Conservation (phyloP, 2,113 vertebrate species). For the Empidonax alnorum region DNA sequence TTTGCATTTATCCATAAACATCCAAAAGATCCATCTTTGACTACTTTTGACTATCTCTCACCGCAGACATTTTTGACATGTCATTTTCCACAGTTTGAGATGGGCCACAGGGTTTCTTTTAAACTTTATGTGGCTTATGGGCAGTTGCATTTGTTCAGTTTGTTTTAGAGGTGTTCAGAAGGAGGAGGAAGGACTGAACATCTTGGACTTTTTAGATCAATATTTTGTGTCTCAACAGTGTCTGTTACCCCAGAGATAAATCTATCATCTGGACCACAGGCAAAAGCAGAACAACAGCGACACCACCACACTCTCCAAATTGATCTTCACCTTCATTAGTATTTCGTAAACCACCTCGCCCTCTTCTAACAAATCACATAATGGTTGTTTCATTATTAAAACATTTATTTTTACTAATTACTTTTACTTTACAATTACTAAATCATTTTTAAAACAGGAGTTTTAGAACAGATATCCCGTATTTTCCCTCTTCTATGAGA, state of each 20-base stretch:
- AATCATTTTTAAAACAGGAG: neutral
- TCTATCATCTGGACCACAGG: neutral
- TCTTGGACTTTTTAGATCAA: neutral
- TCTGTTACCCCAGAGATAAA: neutral
- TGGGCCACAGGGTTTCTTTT: neutral
- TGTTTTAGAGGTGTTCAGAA: neutral
- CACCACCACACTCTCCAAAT: rapidly evolving
- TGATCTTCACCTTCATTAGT: neutral
- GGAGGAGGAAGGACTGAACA: neutral
- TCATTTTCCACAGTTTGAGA: neutral
- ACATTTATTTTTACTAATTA: too few species aligned
- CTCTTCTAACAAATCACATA: neutral
- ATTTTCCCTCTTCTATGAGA: neutral
- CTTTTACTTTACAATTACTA: too few species aligned
- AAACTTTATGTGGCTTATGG: neutral
- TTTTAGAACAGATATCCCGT: neutral
- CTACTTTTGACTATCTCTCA: neutral
- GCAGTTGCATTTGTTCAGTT: neutral
- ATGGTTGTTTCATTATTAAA: neutral
- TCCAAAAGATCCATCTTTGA: neutral
- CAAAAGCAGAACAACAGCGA: neutral
- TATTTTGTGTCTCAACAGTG: neutral
- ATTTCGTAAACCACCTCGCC: neutral
- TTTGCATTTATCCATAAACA: neutral
- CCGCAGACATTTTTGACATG: neutral